Base-by-base conservation (phyloP, 2,113 vertebrate genomes). In the Dipodomys stephensi region DNA sequence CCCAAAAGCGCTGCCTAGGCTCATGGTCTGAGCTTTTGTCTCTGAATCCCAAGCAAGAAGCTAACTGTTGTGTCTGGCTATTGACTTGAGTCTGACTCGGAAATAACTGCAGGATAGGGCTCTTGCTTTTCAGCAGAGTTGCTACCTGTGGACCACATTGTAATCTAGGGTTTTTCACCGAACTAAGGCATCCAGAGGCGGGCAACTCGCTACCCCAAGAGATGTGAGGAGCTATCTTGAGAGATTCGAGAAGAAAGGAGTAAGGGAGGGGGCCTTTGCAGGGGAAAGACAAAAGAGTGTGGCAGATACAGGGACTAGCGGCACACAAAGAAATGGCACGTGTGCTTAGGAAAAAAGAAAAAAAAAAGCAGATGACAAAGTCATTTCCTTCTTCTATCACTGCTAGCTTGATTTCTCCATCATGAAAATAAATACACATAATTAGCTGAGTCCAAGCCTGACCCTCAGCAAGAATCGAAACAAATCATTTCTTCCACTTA, bases 1-100 rank as follows among this genome's bases (percentile, higher is more conserved):
- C 82, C 92, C 60, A 30, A 32, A 96, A 92, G 12, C 91, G 82
- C 62, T 39, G 78, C 65, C 73, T 81, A 28, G 62, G 57, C 57
- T 82, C 64, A 82, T 46, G 22, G 5, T 79, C 68, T 85, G 88
- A 95, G 94, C 90, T 87, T 96, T 8, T 93, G 74, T 95, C 57
- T 44, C 18, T 23, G 12, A 93, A 57, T 27, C 91, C 1, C 2
- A 0, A 6, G 12, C 35, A 87, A 81, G 92, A 94, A 73, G 62
- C 62, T 82, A 92, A 64, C 81, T 93, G 74, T 92, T 94, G 89
- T 68, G 68, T 91, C 74, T 85, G 88, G 39, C 81, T 67, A 11
- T n/a, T n/a, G 44, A 60, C 49, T 20, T 80, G 2, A 23, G 20
- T 65, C 65, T 82, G 67, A 20, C 2, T 22, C 0, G 0, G 88